Conservation (phyloP, 2,888 invertebrate genomes). For the Lordiphosa fenestrarum region DNA sequence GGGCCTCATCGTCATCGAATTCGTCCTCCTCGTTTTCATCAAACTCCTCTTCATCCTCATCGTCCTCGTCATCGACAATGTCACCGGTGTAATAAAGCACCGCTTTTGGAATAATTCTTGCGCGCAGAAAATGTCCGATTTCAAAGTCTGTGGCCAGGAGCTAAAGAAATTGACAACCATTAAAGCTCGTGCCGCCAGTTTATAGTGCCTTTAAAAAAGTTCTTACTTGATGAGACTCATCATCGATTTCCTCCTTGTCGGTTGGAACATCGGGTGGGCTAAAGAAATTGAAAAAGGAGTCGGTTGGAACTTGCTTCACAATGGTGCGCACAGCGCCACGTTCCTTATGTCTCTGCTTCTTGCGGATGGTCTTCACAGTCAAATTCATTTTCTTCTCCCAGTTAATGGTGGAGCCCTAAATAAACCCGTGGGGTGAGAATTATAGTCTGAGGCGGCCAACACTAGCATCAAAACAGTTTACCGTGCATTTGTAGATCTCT, state of each 20-base stretch:
- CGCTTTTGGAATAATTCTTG: conserved; percentile 97
- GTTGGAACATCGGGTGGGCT: conserved; percentile 93
- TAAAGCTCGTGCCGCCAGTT: not conserved
- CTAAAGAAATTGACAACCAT: conserved; percentile 25
- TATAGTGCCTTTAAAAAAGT: too few relatives aligned
- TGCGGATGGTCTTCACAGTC: conserved; percentile 96
- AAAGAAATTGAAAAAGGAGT: conserved; percentile 99
- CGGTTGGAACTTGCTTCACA: conserved; percentile 96
- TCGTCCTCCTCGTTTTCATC: conserved; percentile 83
- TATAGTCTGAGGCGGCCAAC: not conserved
- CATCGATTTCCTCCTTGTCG: conserved; percentile 90
- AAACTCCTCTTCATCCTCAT: conserved; percentile 83
- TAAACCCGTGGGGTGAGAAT: not conserved
- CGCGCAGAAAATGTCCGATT: conserved; percentile 98
- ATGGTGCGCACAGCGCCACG: conserved; percentile 96
- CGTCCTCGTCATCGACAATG: conserved; percentile 89
- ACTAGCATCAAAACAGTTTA: conserved; percentile 10
- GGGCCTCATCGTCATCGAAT: conserved; percentile 84
- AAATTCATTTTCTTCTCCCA: conserved; percentile 99
- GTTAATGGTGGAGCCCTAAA: conserved; percentile 91
- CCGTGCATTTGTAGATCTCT: conserved; percentile 81
- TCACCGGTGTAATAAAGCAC: conserved; percentile 98
- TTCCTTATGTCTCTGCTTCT: conserved; percentile 99
- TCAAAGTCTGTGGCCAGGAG: conserved; percentile 97
- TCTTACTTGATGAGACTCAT: conserved; percentile 86